phyloP scores from a whole-genome alignment of 2,888 invertebrate species.

The Clunio marinus region DNA sequence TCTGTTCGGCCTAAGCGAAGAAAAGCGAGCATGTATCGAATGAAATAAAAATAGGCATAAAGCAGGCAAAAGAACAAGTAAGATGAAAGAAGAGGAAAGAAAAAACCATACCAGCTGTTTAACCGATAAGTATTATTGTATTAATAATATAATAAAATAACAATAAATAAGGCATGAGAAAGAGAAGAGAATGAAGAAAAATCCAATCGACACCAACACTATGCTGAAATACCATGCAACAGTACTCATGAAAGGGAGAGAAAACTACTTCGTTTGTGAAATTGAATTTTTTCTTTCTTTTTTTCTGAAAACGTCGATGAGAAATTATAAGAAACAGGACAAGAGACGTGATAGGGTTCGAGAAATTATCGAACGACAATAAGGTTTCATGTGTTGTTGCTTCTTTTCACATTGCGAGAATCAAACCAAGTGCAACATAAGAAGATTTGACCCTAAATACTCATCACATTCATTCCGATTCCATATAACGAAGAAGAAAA shows the following conservation, averaged over 20 bases:
- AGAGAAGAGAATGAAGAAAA: background rate
- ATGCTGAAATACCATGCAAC: background rate
- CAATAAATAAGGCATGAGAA: conserved; percentile 34
- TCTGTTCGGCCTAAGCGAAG: background rate
- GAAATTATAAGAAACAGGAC: background rate
- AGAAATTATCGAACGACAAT: background rate
- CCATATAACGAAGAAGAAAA: background rate
- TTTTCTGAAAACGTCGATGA: background rate
- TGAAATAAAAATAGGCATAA: background rate
- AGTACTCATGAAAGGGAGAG: background rate
- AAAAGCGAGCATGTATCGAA: too few species aligned
- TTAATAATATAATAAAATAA: conserved; percentile 37
- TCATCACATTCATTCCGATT: background rate
- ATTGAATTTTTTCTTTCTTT: too few species aligned
- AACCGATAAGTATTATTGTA: conserved; percentile 37
- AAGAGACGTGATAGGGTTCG: background rate
- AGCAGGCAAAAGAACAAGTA: conserved; percentile 1
- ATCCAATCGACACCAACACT: conserved; percentile 23
- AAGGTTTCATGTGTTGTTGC: background rate
- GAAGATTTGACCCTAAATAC: too few species aligned
- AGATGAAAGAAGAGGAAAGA: conserved; percentile 10
- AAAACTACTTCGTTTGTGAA: background rate
- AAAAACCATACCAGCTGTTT: conserved; percentile 33
- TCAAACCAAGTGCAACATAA: too few species aligned
- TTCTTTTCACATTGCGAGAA: background rate